phyloP scores from a whole-genome alignment of 2,888 invertebrate species.

The Brachyptera risi region DNA sequence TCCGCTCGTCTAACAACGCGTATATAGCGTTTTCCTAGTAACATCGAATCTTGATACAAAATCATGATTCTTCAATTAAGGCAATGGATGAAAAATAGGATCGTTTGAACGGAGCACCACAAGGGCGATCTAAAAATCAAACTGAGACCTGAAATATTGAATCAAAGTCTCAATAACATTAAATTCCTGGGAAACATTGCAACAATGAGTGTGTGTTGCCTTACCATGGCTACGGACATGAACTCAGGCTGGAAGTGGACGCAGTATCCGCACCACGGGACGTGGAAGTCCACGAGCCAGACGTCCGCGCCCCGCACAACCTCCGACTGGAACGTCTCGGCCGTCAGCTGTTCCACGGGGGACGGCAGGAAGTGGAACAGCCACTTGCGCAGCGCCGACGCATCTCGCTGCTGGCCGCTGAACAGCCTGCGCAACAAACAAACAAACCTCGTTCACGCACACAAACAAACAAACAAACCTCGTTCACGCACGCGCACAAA shows the following conservation, averaged over 20 bases:
- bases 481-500: slow-evolving; percentile 15
- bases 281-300: slow-evolving; percentile 64
- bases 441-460: slow-evolving; percentile 16
- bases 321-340: slow-evolving; percentile 46
- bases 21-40: no score
- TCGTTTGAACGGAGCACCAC: no score
- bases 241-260: slow-evolving; percentile 64
- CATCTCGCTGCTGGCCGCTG: slow-evolving; percentile 59
- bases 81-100: no score
- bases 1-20: no score
- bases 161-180: neutral
- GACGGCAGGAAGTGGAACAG: slow-evolving; percentile 58
- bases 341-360: slow-evolving; percentile 48
- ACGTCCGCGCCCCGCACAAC: slow-evolving; percentile 49
- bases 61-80: no score
- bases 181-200: neutral
- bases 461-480: slow-evolving; percentile 28
- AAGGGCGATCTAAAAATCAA: no score
- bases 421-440: slow-evolving; percentile 47
- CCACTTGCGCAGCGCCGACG: slow-evolving; percentile 59
- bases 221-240: slow-evolving; percentile 59
- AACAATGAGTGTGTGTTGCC: neutral
- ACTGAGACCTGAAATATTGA: no score
- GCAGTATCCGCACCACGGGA: slow-evolving; percentile 64
- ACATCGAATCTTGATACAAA: no score